These are phyloP conservation scores for Drosophila melanica DNA, from an alignment of 1,140 invertebrate species.

Conservation along the genomic window DNA sequence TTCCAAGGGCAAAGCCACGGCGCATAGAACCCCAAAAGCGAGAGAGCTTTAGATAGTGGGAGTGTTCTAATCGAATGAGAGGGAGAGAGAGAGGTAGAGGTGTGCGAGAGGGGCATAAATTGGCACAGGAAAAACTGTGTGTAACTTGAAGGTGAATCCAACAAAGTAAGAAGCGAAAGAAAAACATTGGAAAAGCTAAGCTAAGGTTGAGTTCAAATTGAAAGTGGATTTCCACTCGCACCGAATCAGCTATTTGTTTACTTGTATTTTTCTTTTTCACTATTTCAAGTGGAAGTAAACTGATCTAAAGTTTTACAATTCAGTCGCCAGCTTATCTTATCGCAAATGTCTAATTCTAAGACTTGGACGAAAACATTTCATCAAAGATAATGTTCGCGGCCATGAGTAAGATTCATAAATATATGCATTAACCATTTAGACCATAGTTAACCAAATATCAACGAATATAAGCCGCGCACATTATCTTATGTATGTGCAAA, in stretches of 20 bases:
- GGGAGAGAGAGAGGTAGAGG: constrained; percentile 5
- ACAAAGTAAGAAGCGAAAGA: not conserved
- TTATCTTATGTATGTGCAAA: constrained; percentile 13
- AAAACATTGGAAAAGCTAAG: not conserved
- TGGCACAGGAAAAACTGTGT: not conserved
- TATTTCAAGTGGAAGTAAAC: constrained; percentile 11
- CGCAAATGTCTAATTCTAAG: constrained; percentile 3
- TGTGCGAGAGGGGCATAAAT: not conserved
- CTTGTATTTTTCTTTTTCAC: not conserved
- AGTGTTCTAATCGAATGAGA: constrained; percentile 7
- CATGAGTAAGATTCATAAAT: too few relatives aligned
- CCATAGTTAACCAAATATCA: not conserved
- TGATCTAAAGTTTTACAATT: constrained; percentile 1
- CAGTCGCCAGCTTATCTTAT: constrained; percentile 23
- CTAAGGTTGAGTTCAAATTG: not conserved
- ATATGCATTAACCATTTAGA: not conserved
- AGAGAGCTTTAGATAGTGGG: constrained; percentile 17
- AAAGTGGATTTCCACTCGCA: too few relatives aligned
- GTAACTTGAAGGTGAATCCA: constrained; percentile 6
- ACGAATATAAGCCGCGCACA: not conserved
- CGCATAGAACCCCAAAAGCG: constrained; percentile 55
- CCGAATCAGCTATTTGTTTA: not conserved
- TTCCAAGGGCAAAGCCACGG: constrained; percentile 79
- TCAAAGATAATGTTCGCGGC: too few relatives aligned
- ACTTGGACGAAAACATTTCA: too few relatives aligned